Evolutionary conservation across 1,140 invertebrate genomes (phyloP).

Genomic region (Metaphire vulgaris): DNA sequence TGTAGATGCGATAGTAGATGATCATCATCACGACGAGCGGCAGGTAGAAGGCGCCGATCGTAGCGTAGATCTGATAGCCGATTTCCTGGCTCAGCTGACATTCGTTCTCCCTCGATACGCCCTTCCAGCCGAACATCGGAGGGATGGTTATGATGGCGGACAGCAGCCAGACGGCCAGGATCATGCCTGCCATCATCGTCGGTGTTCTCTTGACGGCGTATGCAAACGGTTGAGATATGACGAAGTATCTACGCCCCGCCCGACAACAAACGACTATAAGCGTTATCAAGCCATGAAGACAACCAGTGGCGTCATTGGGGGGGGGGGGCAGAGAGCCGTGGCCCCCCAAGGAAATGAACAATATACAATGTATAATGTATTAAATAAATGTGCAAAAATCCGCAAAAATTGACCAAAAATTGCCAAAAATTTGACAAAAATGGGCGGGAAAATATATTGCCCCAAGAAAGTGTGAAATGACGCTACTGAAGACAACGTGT

Average conservation of each 20-base stretch:
- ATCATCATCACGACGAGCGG: conserved; percentile 83
- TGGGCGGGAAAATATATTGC: no score
- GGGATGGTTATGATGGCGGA: conserved; percentile 54
- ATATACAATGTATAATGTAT: no score
- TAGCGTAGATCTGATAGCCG: conserved; percentile 65
- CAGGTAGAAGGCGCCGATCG: conserved; percentile 77
- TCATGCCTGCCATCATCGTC: conserved; percentile 51
- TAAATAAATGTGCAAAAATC: no score
- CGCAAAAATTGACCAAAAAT: no score
- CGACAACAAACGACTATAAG: no score
- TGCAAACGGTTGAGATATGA: conserved; percentile 56
- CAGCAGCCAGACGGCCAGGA: conserved; percentile 52
- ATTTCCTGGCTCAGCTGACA: conserved; percentile 91
- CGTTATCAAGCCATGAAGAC: no score
- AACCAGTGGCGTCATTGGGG: no score
- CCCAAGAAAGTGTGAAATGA: no score
- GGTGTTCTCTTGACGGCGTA: conserved; percentile 55
- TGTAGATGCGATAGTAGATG: conserved; percentile 82
- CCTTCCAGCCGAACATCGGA: conserved; percentile 52
- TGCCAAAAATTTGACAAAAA: no score
- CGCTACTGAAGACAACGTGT: no score
- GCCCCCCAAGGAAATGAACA: no score
- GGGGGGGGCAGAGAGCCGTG: no score
- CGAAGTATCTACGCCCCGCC: conserved; percentile 56
- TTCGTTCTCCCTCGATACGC: conserved; percentile 33